phyloP scores from a whole-genome alignment of 1,140 invertebrate genomes.

The Atta colombica region DNA sequence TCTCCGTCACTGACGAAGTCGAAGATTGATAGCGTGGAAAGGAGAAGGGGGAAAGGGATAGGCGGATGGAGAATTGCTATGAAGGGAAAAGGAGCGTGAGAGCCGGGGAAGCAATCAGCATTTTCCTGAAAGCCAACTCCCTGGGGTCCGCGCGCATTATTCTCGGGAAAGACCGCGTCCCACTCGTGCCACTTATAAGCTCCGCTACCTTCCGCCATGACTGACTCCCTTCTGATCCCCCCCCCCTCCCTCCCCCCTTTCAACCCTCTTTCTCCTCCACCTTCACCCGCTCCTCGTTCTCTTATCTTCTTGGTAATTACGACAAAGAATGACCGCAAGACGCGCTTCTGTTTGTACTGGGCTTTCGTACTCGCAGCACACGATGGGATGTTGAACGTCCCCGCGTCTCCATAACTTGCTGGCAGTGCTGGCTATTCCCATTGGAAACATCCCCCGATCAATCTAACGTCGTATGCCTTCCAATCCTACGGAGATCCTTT shows the following conservation, averaged over 20 bases:
- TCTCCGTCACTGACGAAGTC: slow-evolving; percentile 61
- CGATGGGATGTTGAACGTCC: slow-evolving; percentile 1
- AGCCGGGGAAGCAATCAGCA: slow-evolving; percentile 82
- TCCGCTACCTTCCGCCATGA: slow-evolving; percentile 36
- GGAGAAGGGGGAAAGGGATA: slow-evolving; percentile 47
- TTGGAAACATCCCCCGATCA: slow-evolving; percentile 21
- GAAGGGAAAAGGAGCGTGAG: slow-evolving; percentile 41
- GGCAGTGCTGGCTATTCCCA: slow-evolving; percentile 25
- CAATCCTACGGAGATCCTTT: neutral
- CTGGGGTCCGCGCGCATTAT: slow-evolving; percentile 80
- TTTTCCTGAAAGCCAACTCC: slow-evolving; percentile 81
- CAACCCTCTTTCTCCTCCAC: neutral
- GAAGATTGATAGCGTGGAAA: slow-evolving; percentile 70
- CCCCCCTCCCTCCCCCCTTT: neutral
- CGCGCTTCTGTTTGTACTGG: slow-evolving; percentile 47
- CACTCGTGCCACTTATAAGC: slow-evolving; percentile 63
- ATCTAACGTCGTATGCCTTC: slow-evolving; percentile 6
- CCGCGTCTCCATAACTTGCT: neutral
- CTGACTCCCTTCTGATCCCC: slow-evolving; percentile 14
- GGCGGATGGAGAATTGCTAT: slow-evolving; percentile 55
- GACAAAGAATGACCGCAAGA: slow-evolving; percentile 54
- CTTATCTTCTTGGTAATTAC: slow-evolving; percentile 60
- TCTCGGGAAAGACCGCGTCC: slow-evolving; percentile 71
- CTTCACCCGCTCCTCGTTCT: slow-evolving; percentile 12
- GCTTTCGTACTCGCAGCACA: slow-evolving; percentile 17